phyloP scores from a whole-genome alignment of 2,888 invertebrate genomes.

The Netelia melanura region DNA sequence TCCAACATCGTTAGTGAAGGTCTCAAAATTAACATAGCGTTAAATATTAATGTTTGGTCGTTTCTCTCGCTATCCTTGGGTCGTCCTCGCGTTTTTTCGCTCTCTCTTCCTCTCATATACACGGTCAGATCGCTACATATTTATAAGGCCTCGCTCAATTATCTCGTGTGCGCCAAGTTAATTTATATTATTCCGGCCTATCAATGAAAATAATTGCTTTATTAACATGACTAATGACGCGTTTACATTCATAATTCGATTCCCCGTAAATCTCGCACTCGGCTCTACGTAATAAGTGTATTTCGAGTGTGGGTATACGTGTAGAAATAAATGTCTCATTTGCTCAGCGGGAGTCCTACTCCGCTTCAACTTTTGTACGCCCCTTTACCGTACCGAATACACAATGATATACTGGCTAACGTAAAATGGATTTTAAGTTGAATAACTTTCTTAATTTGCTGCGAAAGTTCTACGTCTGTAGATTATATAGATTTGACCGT shows the following conservation, averaged over 20 bases:
- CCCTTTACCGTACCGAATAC: conserved; percentile 35
- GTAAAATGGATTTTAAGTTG: background rate
- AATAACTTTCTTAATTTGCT: conserved; percentile 36
- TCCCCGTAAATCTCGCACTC: conserved; percentile 64
- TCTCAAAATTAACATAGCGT: conserved; percentile 50
- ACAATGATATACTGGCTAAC: background rate
- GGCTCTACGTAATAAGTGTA: conserved; percentile 25
- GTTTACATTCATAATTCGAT: conserved; percentile 75
- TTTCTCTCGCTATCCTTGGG: conserved; percentile 31
- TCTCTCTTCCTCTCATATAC: background rate
- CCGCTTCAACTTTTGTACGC: conserved; percentile 33
- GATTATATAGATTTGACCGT: background rate
- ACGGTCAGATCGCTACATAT: conserved; percentile 70
- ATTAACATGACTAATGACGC: conserved; percentile 76
- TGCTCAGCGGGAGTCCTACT: conserved; percentile 37
- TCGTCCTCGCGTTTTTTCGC: background rate
- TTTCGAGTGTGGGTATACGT: background rate
- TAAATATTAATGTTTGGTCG: conserved; percentile 49
- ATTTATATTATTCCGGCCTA: conserved; percentile 76
- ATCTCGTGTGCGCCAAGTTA: conserved; percentile 70
- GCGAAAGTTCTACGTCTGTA: conserved; percentile 3
- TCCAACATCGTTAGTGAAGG: conserved; percentile 20
- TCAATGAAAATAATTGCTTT: conserved; percentile 79
- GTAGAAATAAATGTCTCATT: conserved; percentile 14
- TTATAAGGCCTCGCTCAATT: conserved; percentile 75